Evolutionary conservation across 2,888 invertebrate species (phyloP).

Genomic region (Macropis europaea): DNA sequence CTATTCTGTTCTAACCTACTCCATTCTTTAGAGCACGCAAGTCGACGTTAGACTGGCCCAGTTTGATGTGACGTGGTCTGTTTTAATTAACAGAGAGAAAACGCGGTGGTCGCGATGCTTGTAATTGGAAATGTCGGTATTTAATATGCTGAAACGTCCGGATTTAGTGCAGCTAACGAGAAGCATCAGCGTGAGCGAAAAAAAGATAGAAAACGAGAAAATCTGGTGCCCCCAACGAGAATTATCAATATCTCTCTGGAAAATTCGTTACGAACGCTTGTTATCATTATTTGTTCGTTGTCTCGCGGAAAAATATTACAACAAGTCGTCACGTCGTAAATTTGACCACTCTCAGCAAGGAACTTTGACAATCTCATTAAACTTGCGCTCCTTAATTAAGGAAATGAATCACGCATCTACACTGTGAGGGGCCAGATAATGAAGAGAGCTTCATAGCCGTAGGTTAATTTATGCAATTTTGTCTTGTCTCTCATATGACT

Average conservation of each 20-base stretch:
- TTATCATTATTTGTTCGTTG: slow-evolving; percentile 5
- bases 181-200: not conserved
- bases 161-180: slow-evolving; percentile 21
- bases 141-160: slow-evolving; percentile 1
- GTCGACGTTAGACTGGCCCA: too few species aligned
- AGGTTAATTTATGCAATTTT: too few species aligned
- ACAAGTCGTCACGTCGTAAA: not conserved
- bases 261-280: slow-evolving; percentile 24
- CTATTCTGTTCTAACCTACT: too few species aligned
- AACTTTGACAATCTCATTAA: slow-evolving; percentile 25
- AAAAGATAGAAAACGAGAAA: not conserved
- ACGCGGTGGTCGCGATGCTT: not conserved
- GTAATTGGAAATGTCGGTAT: slow-evolving; percentile 12
- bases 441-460: too few species aligned
- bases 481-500: too few species aligned
- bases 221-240: slow-evolving; percentile 12
- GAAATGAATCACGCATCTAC: slow-evolving; percentile 20
- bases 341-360: not conserved
- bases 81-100: too few species aligned
- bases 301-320: not conserved
- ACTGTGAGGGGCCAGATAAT: too few species aligned
- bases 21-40: too few species aligned
- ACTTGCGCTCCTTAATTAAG: slow-evolving; percentile 6
- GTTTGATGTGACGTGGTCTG: too few species aligned
- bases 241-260: not conserved